phyloP scores from a whole-genome alignment of 2,888 invertebrate genomes.

The Nemotelus nigrinus region DNA sequence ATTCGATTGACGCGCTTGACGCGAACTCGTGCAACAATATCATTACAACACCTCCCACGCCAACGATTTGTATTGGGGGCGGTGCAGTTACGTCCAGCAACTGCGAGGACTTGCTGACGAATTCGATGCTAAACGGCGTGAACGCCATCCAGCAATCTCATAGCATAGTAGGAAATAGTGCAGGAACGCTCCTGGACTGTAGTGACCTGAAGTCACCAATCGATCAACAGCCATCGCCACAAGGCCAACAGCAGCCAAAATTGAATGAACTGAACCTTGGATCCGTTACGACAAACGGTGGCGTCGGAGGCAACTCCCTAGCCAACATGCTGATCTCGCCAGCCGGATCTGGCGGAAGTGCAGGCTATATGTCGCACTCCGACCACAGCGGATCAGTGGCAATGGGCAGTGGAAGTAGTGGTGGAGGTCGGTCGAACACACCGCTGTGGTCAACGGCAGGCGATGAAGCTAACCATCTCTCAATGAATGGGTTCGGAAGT shows the following conservation, averaged over 20 bases:
- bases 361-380: conserved; percentile 47
- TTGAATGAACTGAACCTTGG: conserved; percentile 47
- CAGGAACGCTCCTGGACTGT: conserved; percentile 13
- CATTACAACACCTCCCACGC: conserved; percentile 45
- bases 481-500: conserved; percentile 52
- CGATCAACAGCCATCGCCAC: conserved; percentile 38
- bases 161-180: conserved; percentile 27
- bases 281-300: conserved; percentile 47
- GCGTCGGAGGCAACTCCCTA: conserved; percentile 21
- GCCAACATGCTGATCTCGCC: conserved; percentile 50
- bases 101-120: conserved; percentile 32
- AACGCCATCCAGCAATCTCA: conserved; percentile 37
- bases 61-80: conserved; percentile 48
- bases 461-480: conserved; percentile 51
- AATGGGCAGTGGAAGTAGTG: conserved; percentile 24
- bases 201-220: conserved; percentile 33
- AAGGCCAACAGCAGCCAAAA: conserved; percentile 18
- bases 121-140: conserved; percentile 40
- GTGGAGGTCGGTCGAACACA: conserved; percentile 37
- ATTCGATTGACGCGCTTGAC: conserved; percentile 46
- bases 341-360: conserved; percentile 45
- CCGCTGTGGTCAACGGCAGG: conserved; percentile 50
- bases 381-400: conserved; percentile 45
- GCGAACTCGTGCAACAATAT: conserved; percentile 46
- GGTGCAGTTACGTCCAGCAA: conserved; percentile 18